These are phyloP conservation scores for Thunnus maccoyii DNA, from an alignment of 2,113 vertebrate species.

Conservation along the genomic window DNA sequence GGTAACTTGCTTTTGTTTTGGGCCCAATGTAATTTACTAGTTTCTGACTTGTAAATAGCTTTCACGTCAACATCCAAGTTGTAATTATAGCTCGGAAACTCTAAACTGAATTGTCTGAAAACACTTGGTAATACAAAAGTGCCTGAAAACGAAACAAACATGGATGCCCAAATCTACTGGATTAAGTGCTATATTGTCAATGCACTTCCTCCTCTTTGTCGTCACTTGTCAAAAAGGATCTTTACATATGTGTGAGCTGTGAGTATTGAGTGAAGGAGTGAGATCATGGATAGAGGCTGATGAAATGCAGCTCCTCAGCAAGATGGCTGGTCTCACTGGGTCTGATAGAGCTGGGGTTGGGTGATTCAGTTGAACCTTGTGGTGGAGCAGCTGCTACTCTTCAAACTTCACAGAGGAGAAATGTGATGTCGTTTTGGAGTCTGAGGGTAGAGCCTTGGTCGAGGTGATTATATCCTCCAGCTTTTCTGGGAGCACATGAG, in stretches of 20 bases:
- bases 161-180: no score
- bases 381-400: slow-evolving; percentile 1
- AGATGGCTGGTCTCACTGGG: neutral
- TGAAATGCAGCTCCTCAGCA: neutral
- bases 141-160: no score
- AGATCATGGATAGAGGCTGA: neutral
- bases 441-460: no score
- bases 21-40: neutral
- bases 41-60: neutral
- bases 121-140: no score
- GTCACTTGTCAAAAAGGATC: neutral
- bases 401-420: no score
- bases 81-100: no score
- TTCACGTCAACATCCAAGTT: neutral
- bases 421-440: no score
- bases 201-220: neutral
- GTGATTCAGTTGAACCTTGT: neutral
- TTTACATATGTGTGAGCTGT: neutral
- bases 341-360: neutral
- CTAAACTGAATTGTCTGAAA: no score
- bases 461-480: no score
- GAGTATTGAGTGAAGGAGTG: neutral
- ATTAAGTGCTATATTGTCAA: no score
- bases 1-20: neutral
- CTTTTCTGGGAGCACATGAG: neutral